Evolutionary conservation across 2,888 invertebrate species (phyloP), one percentile per base, ranked within the genome.

Genomic region (Corythucha ciliata): DNA sequence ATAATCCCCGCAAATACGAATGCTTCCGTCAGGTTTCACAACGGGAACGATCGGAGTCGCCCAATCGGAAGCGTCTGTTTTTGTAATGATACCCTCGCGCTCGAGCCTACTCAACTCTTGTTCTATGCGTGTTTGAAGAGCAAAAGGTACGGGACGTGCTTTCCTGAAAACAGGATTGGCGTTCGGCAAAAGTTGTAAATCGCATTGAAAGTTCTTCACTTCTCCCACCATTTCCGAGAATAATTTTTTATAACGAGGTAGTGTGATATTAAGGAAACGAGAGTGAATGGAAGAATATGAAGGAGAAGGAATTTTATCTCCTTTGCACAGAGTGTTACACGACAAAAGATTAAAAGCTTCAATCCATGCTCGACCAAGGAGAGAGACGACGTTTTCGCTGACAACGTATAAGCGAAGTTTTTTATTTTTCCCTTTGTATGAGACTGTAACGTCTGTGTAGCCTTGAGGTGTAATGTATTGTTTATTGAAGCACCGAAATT

Each of bases 1-100:
- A 24, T 47, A 47, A 36, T 36, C 37, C 16, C 14, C 37, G n/a
- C 47, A 24, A 20, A 47, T 46, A 4, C 46, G 46, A 20, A 32
- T 46, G 18, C 33, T 33, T 6, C 46, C 6, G 14, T 46, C 36
- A 6, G 47, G 47, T n/a, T 41, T 41, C 3, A 41, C 41, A 6
- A 41, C n/a, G 6, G 41, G 41, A 4, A 41, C 41, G 3, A 64
- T 60, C 2, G 66, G 65, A 8, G 65, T 64, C n/a, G 62, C 64
- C 63, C 65, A 65, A 29, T 63, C 61, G 20, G 63, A 63, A 20
- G 21, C 18, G 21, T 20, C n/a, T 20, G 12, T 39, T 21, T 16
- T 16, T 21, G 36, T 47, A 8, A 48, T 48, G 6, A 48, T 25
- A 24, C 46, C 46, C 12, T 46, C 46, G 25, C 36, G 22, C 32